Percentiles rank a stretch among this genome's conserved stretches.
These are phyloP conservation scores for Mythimna loreyi DNA, from an alignment of 2,888 invertebrate genomes.

Conservation along the genomic window DNA sequence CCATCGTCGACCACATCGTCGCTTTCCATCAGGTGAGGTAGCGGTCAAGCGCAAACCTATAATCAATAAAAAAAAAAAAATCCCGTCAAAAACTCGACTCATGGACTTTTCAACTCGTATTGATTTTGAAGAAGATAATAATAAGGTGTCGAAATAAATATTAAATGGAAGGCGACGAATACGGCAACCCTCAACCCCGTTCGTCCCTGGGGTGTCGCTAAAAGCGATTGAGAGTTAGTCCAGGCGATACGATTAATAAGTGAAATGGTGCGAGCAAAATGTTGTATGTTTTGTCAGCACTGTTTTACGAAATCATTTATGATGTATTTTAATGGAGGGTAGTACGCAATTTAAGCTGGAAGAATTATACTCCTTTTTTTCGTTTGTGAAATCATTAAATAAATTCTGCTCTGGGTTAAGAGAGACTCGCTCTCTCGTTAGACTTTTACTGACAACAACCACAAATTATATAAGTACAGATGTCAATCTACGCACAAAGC, in stretches of 20 bases:
- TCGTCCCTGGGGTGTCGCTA: constrained; percentile 39
- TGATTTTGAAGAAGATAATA: constrained; percentile 25
- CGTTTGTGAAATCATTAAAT: too few relatives aligned
- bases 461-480: too few relatives aligned
- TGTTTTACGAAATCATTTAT: constrained; percentile 11
- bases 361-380: too few relatives aligned
- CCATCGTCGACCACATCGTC: too few relatives aligned
- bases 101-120: constrained; percentile 11
- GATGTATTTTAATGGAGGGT: neutral
- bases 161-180: constrained; percentile 34
- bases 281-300: constrained; percentile 1
- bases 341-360: neutral
- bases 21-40: too few relatives aligned
- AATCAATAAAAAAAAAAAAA: too few relatives aligned
- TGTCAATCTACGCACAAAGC: too few relatives aligned
- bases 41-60: too few relatives aligned
- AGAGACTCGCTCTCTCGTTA: too few relatives aligned
- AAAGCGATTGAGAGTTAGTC: constrained; percentile 30
- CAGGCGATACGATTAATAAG: constrained; percentile 43
- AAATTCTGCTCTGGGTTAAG: too few relatives aligned
- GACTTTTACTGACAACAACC: too few relatives aligned
- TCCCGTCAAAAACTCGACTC: too few relatives aligned
- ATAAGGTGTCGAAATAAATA: constrained; percentile 31
- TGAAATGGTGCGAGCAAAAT: constrained; percentile 19
- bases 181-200: constrained; percentile 27